These are phyloP conservation scores for Pectinophora gossypiella DNA, from an alignment of 1,140 invertebrate genomes.

Conservation along the genomic window DNA sequence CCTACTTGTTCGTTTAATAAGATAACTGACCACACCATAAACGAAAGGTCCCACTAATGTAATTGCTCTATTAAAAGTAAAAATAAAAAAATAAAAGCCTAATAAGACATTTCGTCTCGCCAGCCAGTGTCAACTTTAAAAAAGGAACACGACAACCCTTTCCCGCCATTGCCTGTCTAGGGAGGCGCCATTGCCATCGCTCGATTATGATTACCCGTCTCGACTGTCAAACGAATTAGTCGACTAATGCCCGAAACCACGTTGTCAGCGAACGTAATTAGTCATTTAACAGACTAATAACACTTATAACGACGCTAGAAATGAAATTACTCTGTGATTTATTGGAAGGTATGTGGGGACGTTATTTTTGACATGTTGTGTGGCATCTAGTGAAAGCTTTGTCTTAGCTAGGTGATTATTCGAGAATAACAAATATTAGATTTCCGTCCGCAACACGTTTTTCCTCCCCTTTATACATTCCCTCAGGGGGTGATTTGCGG, in stretches of 20 bases:
- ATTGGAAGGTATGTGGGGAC: not conserved
- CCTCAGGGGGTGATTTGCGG: no score
- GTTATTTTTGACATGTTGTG: not conserved
- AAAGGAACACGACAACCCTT: no score
- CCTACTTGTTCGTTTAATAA: no score
- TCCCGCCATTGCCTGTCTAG: not conserved
- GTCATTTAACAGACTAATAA: not conserved
- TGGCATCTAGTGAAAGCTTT: not conserved
- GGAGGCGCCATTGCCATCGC: not conserved
- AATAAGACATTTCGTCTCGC: no score
- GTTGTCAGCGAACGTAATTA: conserved; percentile 18
- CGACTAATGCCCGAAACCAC: conserved; percentile 14
- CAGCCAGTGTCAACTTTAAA: conserved; percentile 9
- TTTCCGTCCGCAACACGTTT: no score
- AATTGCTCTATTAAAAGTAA: no score
- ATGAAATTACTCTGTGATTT: not conserved
- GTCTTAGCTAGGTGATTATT: not conserved
- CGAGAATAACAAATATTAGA: no score
- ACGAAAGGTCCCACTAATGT: no score
- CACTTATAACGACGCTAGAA: not conserved
- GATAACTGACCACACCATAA: no score
- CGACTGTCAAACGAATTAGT: conserved; percentile 16
- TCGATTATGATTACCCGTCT: conserved; percentile 8
- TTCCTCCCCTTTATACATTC: no score
- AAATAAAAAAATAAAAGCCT: no score